A percentile compares a stretch with the other conserved stretches of the same genome.
Evolutionary conservation across 2,797 vertebrate genomes (phyloP).

Genomic region (Sorex maritimensis): DNA sequence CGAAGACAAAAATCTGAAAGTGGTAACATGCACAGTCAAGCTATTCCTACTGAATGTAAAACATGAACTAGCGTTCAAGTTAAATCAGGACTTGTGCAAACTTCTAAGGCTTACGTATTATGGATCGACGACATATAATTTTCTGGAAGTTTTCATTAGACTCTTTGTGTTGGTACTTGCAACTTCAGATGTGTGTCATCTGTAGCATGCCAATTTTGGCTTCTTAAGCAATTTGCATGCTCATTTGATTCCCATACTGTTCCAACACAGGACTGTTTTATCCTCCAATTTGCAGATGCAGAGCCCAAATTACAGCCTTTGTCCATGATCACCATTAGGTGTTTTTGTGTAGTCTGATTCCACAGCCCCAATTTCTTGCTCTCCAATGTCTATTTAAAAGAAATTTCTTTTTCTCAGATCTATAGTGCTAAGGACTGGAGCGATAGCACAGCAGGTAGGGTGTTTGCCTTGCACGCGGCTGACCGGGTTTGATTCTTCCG

Average conservation of each 20-base stretch:
- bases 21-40: not conserved
- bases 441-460: too few species aligned
- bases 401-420: not conserved
- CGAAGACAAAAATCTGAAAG: slow-evolving; percentile 14
- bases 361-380: not conserved
- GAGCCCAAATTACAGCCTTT: not conserved
- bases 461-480: too few species aligned
- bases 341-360: not conserved
- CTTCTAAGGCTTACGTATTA: not conserved
- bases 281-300: not conserved
- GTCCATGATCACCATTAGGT: not conserved
- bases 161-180: slow-evolving; percentile 18
- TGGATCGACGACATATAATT: not conserved
- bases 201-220: not conserved
- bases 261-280: not conserved
- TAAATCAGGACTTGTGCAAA: slow-evolving; percentile 32
- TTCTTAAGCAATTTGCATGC: not conserved
- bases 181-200: not conserved
- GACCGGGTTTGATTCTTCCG: too few species aligned
- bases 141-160: slow-evolving; percentile 50
- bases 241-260: slow-evolving; percentile 13
- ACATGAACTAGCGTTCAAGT: slow-evolving; percentile 3
- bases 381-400: not conserved
- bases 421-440: not conserved
- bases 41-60: slow-evolving; percentile 20